Percentiles rank a stretch among this genome's conserved stretches.
Conservation (phyloP, 2,888 invertebrate species). For the Drosophila meridiana region DNA sequence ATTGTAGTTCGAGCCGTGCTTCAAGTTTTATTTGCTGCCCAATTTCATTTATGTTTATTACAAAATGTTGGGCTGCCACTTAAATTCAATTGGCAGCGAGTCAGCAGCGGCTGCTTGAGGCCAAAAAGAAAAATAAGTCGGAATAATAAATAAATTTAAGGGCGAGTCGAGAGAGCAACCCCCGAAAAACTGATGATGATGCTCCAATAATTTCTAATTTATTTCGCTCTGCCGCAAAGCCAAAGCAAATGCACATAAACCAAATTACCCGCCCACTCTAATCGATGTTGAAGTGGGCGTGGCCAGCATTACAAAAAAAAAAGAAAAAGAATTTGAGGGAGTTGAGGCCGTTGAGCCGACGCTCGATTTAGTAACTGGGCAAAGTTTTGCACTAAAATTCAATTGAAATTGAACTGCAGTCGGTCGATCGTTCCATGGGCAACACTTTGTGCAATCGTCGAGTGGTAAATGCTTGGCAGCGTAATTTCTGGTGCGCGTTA, state of each 20-base stretch:
- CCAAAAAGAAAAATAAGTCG: background rate
- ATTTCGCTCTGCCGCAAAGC: constrained; percentile 58
- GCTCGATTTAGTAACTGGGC: constrained; percentile 8
- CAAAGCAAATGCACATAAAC: constrained; percentile 63
- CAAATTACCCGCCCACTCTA: constrained; percentile 60
- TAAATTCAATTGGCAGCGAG: constrained; percentile 42
- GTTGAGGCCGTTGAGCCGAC: background rate
- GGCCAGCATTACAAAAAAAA: background rate
- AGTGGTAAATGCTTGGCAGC: constrained; percentile 25
- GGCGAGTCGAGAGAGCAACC: background rate
- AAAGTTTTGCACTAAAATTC: constrained; percentile 65
- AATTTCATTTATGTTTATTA: constrained; percentile 31
- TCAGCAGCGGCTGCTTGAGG: background rate
- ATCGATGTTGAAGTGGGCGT: constrained; percentile 54
- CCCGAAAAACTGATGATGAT: constrained; percentile 23
- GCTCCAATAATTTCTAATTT: constrained; percentile 79
- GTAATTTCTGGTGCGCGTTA: constrained; percentile 49
- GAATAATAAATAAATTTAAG: constrained; percentile 4
- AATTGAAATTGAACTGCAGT: constrained; percentile 61
- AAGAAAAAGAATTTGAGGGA: constrained; percentile 11
- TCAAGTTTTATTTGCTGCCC: constrained; percentile 29
- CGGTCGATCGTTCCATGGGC: constrained; percentile 9
- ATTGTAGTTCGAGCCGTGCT: constrained; percentile 19
- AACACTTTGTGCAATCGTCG: constrained; percentile 36
- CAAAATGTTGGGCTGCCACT: constrained; percentile 40